Percentiles rank a stretch among this genome's conserved stretches.
These are phyloP conservation scores for Neofelis nebulosa DNA, from an alignment of 2,113 vertebrate genomes.

Conservation along the genomic window DNA sequence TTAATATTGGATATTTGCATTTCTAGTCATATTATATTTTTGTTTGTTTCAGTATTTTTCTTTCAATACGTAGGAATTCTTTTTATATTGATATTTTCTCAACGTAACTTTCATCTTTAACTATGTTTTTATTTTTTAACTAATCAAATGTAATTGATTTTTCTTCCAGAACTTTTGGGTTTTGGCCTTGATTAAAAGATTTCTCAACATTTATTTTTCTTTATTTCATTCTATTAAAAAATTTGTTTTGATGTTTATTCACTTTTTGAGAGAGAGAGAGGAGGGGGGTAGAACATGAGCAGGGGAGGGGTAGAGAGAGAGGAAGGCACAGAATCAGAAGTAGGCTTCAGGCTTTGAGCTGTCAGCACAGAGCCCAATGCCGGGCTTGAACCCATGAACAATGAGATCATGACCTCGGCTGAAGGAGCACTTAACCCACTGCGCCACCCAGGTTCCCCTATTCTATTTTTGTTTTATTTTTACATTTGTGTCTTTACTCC, in stretches of 20 bases:
- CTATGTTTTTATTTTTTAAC: neutral
- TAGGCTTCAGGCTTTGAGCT: no score
- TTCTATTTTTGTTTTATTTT: neutral
- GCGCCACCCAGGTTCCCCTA: neutral
- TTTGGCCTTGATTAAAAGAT: neutral
- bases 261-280: no score
- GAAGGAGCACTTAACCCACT: no score
- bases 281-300: no score
- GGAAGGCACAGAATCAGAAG: no score
- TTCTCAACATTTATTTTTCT: neutral
- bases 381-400: no score
- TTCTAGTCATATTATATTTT: constrained; percentile 3
- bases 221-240: neutral
- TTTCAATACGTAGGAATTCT: neutral
- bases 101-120: neutral
- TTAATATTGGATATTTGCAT: neutral
- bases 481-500: neutral
- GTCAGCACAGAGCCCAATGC: no score
- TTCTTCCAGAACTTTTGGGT: neutral
- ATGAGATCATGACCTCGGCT: no score
- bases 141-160: neutral
- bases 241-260: no score
- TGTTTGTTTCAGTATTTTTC: neutral
- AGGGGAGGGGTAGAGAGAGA: no score
- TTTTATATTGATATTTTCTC: neutral